Conservation (phyloP, 2,113 vertebrate genomes). For the Tragelaphus buxtoni region DNA sequence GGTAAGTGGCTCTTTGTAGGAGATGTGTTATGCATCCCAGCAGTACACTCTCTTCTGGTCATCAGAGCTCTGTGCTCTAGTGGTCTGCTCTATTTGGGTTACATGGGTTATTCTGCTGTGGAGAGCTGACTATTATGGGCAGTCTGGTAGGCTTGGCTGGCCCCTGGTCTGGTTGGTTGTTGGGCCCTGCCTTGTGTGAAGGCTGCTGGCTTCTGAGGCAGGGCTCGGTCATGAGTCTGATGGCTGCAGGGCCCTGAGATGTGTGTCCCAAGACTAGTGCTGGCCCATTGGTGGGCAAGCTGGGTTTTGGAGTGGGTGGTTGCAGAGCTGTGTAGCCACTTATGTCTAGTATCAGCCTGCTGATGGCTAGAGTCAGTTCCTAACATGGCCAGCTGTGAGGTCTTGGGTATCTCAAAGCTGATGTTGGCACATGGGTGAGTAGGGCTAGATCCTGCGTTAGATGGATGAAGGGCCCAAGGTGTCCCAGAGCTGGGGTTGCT, state of each 20-base stretch:
- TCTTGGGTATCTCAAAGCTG: neutral
- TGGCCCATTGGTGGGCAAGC: neutral
- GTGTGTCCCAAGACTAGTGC: neutral
- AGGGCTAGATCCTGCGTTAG: neutral
- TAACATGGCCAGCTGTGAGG: neutral
- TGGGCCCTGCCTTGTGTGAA: neutral
- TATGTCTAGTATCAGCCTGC: neutral
- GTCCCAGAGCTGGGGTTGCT: neutral
- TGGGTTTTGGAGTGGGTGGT: neutral
- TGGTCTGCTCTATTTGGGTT: neutral
- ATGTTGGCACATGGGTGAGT: neutral
- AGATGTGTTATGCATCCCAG: neutral
- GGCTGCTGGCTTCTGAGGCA: neutral
- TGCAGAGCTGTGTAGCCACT: neutral
- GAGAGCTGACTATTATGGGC: neutral
- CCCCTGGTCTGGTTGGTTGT: neutral
- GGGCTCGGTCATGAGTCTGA: neutral
- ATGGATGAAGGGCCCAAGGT: neutral
- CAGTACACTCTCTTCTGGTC: neutral
- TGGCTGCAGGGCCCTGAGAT: neutral
- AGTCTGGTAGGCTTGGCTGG: neutral
- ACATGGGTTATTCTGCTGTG: neutral
- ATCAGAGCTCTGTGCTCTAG: neutral
- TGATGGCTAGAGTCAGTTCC: neutral
- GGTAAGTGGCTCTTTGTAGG: neutral